These are phyloP conservation scores for Druon quercuslanigerum DNA, from an alignment of 1,140 invertebrate species.

Conservation along the genomic window DNA sequence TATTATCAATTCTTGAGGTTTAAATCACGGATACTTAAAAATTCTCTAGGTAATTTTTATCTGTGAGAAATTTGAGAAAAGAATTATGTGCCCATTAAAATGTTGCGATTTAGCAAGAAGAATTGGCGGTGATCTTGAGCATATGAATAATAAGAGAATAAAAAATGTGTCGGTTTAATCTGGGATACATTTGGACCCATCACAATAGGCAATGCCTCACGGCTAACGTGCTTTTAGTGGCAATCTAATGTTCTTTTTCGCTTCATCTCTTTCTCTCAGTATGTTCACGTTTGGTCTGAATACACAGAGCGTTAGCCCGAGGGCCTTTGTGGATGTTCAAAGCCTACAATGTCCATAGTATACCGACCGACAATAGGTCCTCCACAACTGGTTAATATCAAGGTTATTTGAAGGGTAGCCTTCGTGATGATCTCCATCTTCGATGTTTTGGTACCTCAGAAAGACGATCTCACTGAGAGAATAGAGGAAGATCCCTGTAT, in stretches of 20 bases:
- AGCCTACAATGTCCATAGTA: conserved; percentile 24
- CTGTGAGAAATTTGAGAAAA: neutral
- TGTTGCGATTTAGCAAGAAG: neutral
- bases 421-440: conserved; percentile 2
- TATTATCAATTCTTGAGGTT: neutral
- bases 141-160: conserved; percentile 19
- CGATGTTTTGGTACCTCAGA: conserved; percentile 6
- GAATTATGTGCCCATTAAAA: conserved; percentile 11
- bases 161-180: conserved; percentile 31
- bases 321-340: conserved; percentile 29
- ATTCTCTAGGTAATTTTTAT: too few species aligned
- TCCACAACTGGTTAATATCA: conserved; percentile 30
- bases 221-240: conserved; percentile 27
- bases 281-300: conserved; percentile 10
- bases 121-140: conserved; percentile 21
- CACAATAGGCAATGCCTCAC: conserved; percentile 30
- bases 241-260: conserved; percentile 17
- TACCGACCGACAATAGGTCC: neutral
- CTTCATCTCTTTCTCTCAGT: conserved; percentile 12
- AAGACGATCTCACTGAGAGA: neutral
- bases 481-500: neutral
- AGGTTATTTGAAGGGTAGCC: conserved; percentile 29
- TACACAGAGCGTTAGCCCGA: conserved; percentile 8
- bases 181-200: conserved; percentile 28
- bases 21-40: too few species aligned